Base-by-base conservation (phyloP, 2,888 invertebrate species). In the Shargacucullia verbasci region DNA sequence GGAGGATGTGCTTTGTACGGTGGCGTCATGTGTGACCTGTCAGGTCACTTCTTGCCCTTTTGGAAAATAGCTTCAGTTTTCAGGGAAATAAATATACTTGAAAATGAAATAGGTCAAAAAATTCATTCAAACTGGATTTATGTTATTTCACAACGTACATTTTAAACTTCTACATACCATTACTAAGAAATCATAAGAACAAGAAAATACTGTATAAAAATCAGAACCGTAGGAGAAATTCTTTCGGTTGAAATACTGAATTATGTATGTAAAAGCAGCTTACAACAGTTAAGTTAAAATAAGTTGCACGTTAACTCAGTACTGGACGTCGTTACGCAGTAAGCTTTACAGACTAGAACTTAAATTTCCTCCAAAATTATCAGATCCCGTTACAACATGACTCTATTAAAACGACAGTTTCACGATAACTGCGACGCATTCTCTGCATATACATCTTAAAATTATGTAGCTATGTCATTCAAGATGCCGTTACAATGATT, bases 391-490 rank as follows among this genome's bases (percentile, higher is more conserved):
- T 68, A 63, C 57, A 61, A 71, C 66, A 70, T 68, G 64, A 63
- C 67, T 71, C 64, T 69, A 75, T 75, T 69, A 75, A 72, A 61
- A 56, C 45, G 59, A 44, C 53, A 67, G 63, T 70, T 60, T 39
- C 37, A 58, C 38, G 34, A 39, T 58, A 49, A 71, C 53, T 53
- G 54, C 41, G 37, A 49, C 59, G 59, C 76, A 74, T 76, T 74
- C 76, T 55, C 57, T 58, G 74, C 73, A 67, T 74, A 70, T 52
- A 76, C 66, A 73, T 66, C 40, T 70, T 49, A 49, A 54, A 74
- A 73, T 74, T 74, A 73, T 73, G 66, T 73, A 75, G 71, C 49
- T 71, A 75, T 75, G 72, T 72, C 68, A 69, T 69, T 73, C 69
- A 65, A 72, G 31, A 49, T 45, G 49, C 73, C 65, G 65, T 73